Evolutionary conservation across 2,888 invertebrate species (phyloP).

Genomic region (Pammene fasciana): DNA sequence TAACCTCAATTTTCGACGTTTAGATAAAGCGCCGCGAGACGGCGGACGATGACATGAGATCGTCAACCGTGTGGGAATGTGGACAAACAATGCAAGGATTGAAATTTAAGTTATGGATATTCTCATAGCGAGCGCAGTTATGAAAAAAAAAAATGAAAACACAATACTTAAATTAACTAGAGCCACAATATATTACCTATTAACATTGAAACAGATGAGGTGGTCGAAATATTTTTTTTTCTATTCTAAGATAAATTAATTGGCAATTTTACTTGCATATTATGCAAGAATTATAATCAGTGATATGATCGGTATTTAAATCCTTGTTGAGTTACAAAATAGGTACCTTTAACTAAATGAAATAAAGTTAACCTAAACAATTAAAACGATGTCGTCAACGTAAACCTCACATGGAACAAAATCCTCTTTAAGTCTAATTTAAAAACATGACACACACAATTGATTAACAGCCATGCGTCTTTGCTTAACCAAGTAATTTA

Average conservation of each 20-base stretch:
- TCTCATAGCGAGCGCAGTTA: not conserved
- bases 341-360: not conserved
- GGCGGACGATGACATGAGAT: constrained; percentile 10
- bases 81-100: not conserved
- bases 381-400: constrained; percentile 9
- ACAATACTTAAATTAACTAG: not conserved
- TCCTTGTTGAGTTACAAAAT: too few species aligned
- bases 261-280: too few species aligned
- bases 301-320: too few species aligned
- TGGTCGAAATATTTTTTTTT: too few species aligned
- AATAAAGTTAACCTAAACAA: not conserved
- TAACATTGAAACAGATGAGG: too few species aligned
- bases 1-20: constrained; percentile 12
- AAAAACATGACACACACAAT: constrained; percentile 13
- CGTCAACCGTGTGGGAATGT: constrained; percentile 16
- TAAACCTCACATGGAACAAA: constrained; percentile 1
- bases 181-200: too few species aligned
- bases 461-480: not conserved
- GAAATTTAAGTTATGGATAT: not conserved
- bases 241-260: too few species aligned
- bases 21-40: constrained; percentile 2
- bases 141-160: too few species aligned
- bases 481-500: constrained; percentile 2
- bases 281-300: too few species aligned
- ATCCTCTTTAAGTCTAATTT: not conserved